Evolutionary conservation across 2,888 invertebrate genomes (phyloP), one percentile per base, ranked within the genome.

Genomic region (Tuta absoluta): DNA sequence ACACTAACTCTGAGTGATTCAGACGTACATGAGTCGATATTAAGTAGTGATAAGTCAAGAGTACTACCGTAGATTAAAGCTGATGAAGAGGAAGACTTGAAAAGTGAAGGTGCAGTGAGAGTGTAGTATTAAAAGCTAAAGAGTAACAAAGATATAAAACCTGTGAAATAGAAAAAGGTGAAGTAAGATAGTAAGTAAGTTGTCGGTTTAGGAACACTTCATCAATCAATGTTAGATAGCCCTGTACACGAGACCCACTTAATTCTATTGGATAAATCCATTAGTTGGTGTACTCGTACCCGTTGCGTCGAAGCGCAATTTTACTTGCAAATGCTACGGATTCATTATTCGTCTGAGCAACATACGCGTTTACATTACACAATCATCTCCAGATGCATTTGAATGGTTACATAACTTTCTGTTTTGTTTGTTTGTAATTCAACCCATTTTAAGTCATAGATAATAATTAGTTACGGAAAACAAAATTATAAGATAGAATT

Each of bases 11-110:
- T 63, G 63, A 62, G 45, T 59, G 69, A 19, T 23, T n/a, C 28
- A 56, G 24, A 28, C 7, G 19, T 12, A 48, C 3, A 53, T 49
- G 41, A 8, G 56, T 65, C 48, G 63, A 41, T 51, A 33, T n/a
- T 24, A n/a, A 56, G 8, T 17, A 28, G 56, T 56, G 33, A 65
- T 51, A 63, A 65, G 60, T 64, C 49, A 67, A 53, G 63, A 64
- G 62, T 68, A 69, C 67, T 79, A 80, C 76, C 75, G 75, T 77
- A 69, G 60, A 69, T 72, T 68, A 75, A 75, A 77, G 79, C 70
- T 64, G 66, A 64, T 66, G 70, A 69, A 70, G 69, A 77, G 75
- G 71, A 67, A 75, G 71, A 72, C 74, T 76, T 71, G 75, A 71
- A 71, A 77, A 74, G 73, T 71, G 69, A 68, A 71, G 72, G 75